A percentile compares a stretch with the other conserved stretches of the same genome.
These are phyloP conservation scores for Sebastolobus altivelis DNA, from an alignment of 2,797 vertebrate species.

Conservation along the genomic window DNA sequence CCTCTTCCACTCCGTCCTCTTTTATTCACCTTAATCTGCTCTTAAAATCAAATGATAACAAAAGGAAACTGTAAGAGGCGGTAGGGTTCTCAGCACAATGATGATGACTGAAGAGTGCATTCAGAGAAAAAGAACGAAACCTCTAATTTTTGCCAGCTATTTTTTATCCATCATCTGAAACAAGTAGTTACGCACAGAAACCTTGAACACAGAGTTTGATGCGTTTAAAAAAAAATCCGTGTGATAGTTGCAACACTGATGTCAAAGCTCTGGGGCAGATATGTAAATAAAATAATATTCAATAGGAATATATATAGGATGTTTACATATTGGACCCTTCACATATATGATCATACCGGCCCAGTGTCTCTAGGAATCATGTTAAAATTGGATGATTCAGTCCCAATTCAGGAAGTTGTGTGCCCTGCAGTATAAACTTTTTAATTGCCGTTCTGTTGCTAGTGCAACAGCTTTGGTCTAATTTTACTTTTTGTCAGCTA, in stretches of 20 bases:
- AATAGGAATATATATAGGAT: not conserved
- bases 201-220: not conserved
- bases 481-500: not conserved
- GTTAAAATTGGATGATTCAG: not conserved
- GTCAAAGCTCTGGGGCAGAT: not conserved
- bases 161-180: not conserved
- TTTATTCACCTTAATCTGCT: not conserved
- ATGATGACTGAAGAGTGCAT: not conserved
- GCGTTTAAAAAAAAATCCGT: not conserved
- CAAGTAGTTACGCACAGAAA: not conserved
- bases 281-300: not conserved
- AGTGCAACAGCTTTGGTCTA: not conserved
- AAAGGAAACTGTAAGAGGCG: not conserved
- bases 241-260: not conserved
- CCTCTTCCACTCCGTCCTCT: fast-evolving
- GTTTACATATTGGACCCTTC: not conserved
- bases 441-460: too few species aligned
- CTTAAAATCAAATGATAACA: not conserved
- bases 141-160: not conserved
- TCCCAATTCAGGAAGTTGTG: not conserved
- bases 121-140: not conserved
- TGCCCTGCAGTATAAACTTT: too few species aligned
- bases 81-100: too few species aligned
- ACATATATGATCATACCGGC: not conserved
- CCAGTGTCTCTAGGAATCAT: too few species aligned